phyloP scores from a whole-genome alignment of 2,797 vertebrate species.

The Adrianichthys oophorus region DNA sequence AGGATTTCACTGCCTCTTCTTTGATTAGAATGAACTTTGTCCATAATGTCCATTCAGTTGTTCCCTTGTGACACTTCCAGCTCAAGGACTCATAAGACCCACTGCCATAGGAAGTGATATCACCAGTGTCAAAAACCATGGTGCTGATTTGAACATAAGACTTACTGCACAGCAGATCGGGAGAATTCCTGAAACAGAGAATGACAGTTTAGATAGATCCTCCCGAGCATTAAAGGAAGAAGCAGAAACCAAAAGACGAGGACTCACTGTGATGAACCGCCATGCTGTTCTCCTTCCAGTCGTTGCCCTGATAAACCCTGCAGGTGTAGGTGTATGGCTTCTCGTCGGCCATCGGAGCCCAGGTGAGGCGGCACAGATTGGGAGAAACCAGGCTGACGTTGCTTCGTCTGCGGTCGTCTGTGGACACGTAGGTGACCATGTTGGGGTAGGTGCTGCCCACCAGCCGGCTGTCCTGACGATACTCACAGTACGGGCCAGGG shows the following conservation, averaged over 20 bases:
- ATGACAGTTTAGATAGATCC: slow-evolving; percentile 7
- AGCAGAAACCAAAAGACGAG: not conserved
- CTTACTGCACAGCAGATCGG: slow-evolving; percentile 78
- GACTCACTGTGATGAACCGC: slow-evolving; percentile 80
- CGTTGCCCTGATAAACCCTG: slow-evolving; percentile 78
- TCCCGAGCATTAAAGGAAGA: not conserved
- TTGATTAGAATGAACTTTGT: not conserved
- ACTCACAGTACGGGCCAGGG: slow-evolving; percentile 82
- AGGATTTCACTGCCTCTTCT: slow-evolving; percentile 14
- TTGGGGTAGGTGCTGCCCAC: slow-evolving; percentile 81
- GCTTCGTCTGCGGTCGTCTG: slow-evolving; percentile 74
- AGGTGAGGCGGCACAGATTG: slow-evolving; percentile 79
- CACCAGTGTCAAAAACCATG: slow-evolving; percentile 65
- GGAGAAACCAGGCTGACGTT: slow-evolving; percentile 78
- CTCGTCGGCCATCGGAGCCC: slow-evolving; percentile 79
- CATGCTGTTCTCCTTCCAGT: slow-evolving; percentile 83
- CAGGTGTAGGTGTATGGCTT: slow-evolving; percentile 82
- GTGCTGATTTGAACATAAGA: slow-evolving; percentile 62
- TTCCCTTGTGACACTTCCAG: slow-evolving; percentile 6
- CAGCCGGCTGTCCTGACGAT: slow-evolving; percentile 80
- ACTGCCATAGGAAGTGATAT: slow-evolving; percentile 73
- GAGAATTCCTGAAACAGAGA: slow-evolving; percentile 70
- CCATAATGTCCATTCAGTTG: slow-evolving; percentile 8
- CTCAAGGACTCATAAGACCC: slow-evolving; percentile 71
- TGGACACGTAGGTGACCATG: slow-evolving; percentile 65